Conservation (phyloP, 2,113 vertebrate genomes). For the rabbit (Oryctolagus cuniculus) region DNA sequence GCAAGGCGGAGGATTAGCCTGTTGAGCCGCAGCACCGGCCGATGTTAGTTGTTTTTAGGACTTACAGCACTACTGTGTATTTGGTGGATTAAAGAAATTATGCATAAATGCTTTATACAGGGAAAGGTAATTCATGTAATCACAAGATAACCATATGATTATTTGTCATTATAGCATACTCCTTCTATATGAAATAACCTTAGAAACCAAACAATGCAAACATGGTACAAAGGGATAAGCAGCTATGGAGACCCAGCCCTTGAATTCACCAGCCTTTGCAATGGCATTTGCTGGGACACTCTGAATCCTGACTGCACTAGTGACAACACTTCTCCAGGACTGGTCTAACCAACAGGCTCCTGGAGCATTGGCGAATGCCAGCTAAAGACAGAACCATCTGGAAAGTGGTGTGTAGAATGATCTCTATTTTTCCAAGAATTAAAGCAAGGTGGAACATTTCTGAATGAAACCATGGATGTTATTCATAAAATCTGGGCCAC, state of each 20-base stretch:
- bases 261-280: background rate
- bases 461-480: slow-evolving; percentile 74
- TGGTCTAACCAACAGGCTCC: background rate
- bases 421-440: slow-evolving; percentile 78
- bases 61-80: background rate
- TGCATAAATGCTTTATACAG: background rate
- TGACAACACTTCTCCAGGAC: background rate
- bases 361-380: background rate
- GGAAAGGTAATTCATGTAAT: background rate
- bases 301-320: too few species aligned
- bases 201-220: background rate
- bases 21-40: too few species aligned
- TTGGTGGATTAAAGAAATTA: background rate
- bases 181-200: background rate
- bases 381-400: slow-evolving; percentile 74
- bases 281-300: background rate
- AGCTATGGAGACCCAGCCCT: background rate
- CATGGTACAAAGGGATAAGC: background rate
- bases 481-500: slow-evolving; percentile 78
- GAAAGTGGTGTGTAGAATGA: slow-evolving; percentile 51
- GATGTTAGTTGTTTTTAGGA: background rate
- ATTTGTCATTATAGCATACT: background rate
- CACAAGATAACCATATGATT: background rate
- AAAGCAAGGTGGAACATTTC: slow-evolving; percentile 80
- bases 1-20: too few species aligned